Percentiles rank a stretch among this genome's conserved stretches.
Conservation (phyloP, 2,113 vertebrate species). For the Perca flavescens region DNA sequence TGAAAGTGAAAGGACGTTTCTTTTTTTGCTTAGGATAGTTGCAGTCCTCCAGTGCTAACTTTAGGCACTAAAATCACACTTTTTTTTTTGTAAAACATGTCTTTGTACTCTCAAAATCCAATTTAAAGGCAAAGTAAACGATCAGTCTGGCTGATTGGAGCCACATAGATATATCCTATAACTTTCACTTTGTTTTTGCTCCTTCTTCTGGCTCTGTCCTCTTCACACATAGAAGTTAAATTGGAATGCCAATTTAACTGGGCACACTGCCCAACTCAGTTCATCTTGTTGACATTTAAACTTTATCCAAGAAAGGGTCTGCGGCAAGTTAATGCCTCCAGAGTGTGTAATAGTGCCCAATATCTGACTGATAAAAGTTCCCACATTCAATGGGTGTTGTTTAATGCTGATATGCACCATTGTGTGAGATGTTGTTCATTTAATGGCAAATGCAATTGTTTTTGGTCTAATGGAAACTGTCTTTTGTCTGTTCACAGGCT, state of each 20-base stretch:
- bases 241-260: conserved; percentile 35
- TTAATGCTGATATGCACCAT: conserved; percentile 1
- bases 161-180: background rate
- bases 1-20: too few species aligned
- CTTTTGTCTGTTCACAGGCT: conserved; percentile 85
- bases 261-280: conserved; percentile 1
- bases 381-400: background rate
- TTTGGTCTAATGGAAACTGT: conserved; percentile 36
- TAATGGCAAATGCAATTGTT: background rate
- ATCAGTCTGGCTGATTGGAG: background rate
- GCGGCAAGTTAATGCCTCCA: conserved; percentile 16
- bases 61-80: background rate
- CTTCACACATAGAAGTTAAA: conserved; percentile 22
- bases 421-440: conserved; percentile 6
- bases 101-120: background rate
- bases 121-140: background rate
- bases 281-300: conserved; percentile 37
- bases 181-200: background rate
- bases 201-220: conserved; percentile 3
- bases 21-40: too few species aligned
- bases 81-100: background rate
- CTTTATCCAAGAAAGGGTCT: conserved; percentile 6
- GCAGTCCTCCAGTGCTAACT: background rate
- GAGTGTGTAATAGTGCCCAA: background rate
- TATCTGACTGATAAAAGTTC: conserved; percentile 18